phyloP scores from a whole-genome alignment of 2,888 invertebrate genomes.

The Megamerina dolium region DNA sequence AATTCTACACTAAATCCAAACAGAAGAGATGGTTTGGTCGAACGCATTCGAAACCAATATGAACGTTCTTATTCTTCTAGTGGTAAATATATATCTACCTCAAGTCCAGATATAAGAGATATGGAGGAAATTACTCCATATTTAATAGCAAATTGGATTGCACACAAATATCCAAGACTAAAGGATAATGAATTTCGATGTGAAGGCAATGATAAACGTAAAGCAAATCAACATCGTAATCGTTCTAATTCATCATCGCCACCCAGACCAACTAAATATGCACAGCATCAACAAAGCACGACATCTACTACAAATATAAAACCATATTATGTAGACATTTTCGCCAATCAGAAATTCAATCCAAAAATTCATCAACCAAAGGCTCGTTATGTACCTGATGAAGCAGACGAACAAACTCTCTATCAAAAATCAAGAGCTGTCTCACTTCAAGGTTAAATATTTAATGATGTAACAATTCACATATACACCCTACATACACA shows the following conservation, averaged over 20 bases:
- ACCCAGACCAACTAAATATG: slow-evolving; percentile 50
- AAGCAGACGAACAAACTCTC: no score
- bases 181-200: not conserved
- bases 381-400: slow-evolving; percentile 66
- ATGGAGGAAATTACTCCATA: slow-evolving; percentile 67
- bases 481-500: no score
- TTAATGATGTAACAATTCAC: no score
- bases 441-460: slow-evolving; percentile 47
- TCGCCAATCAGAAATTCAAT: slow-evolving; percentile 64
- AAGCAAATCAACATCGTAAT: slow-evolving; percentile 33
- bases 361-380: slow-evolving; percentile 69
- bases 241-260: slow-evolving; percentile 56
- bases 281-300: slow-evolving; percentile 27
- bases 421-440: slow-evolving; percentile 37
- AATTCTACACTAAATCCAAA: slow-evolving; percentile 24
- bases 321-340: slow-evolving; percentile 51
- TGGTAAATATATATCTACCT: slow-evolving; percentile 58
- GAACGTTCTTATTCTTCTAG: slow-evolving; percentile 28
- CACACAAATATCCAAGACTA: slow-evolving; percentile 68
- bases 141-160: slow-evolving; percentile 72
- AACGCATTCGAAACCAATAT: slow-evolving; percentile 66
- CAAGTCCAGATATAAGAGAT: slow-evolving; percentile 72
- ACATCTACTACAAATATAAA: slow-evolving; percentile 45
- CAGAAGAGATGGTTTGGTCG: slow-evolving; percentile 55
- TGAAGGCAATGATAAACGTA: slow-evolving; percentile 50